phyloP scores from a whole-genome alignment of 2,113 vertebrate genomes.

The Pelecanoides urinatrix region DNA sequence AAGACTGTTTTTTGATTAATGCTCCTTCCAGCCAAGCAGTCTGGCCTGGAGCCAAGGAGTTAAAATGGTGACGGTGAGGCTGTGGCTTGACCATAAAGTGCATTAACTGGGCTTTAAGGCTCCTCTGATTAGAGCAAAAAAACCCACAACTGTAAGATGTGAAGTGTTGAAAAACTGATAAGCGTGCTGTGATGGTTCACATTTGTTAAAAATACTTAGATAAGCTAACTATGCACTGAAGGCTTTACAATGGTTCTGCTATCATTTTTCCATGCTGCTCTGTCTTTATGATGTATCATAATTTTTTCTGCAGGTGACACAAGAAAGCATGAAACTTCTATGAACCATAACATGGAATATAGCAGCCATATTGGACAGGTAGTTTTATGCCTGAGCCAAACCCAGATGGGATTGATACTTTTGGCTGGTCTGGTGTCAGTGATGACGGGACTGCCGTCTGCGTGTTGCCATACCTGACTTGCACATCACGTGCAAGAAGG shows the following conservation, averaged over 20 bases:
- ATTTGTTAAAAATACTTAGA: background rate
- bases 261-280: background rate
- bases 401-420: background rate
- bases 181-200: background rate
- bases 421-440: background rate
- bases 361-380: background rate
- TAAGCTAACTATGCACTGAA: background rate
- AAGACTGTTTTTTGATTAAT: background rate
- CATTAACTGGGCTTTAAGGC: background rate
- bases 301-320: background rate
- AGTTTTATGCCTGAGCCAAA: background rate
- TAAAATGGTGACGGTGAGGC: background rate
- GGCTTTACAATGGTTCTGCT: background rate
- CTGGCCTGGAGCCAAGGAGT: background rate
- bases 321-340: background rate
- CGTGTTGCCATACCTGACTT: background rate
- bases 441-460: background rate
- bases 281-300: background rate
- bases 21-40: background rate
- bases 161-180: background rate
- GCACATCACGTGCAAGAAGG: fast-evolving
- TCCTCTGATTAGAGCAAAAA: background rate
- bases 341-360: background rate
- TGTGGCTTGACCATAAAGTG: background rate
- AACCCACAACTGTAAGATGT: background rate